phyloP scores from a whole-genome alignment of 92 coral and sea anemone genomes.

The Diadumene lineata region DNA sequence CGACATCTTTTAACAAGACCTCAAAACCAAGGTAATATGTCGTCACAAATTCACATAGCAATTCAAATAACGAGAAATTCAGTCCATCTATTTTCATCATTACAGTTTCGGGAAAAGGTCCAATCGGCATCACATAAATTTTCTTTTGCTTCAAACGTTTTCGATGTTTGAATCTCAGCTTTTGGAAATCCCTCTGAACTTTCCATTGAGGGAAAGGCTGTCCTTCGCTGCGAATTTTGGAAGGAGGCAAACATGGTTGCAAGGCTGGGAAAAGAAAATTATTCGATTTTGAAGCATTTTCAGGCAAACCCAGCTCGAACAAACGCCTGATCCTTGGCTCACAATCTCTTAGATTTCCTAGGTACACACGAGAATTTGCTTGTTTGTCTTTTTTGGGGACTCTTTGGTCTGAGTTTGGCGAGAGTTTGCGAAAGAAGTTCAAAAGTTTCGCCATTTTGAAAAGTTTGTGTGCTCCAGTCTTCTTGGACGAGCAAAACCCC shows the following conservation, averaged over 20 bases:
- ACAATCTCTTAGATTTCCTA: constrained; percentile 57
- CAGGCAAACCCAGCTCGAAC: constrained; percentile 54
- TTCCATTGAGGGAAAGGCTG: constrained; percentile 93
- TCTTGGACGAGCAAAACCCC: constrained; percentile 1
- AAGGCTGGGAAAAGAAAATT: constrained; percentile 38
- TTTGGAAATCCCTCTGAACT: constrained; percentile 81
- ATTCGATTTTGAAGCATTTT: constrained; percentile 24
- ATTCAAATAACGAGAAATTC: constrained; percentile 48
- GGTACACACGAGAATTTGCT: constrained; percentile 17
- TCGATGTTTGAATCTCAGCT: constrained; percentile 62
- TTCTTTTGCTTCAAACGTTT: constrained; percentile 52
- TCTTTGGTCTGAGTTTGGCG: not conserved
- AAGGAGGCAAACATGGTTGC: not conserved
- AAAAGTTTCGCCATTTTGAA: constrained; percentile 25
- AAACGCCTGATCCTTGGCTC: constrained; percentile 30
- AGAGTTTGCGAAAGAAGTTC: not conserved
- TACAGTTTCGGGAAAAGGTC: constrained; percentile 64
- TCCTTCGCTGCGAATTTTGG: constrained; percentile 17
- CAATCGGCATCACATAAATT: constrained; percentile 79
- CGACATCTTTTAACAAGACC: constrained; percentile 53
- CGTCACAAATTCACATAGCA: constrained; percentile 55
- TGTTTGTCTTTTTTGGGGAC: not conserved
- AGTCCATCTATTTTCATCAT: constrained; percentile 24
- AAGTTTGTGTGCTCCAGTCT: constrained; percentile 3
- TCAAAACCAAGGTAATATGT: constrained; percentile 77